phyloP scores from a whole-genome alignment of 2,113 vertebrate species.

The Bombycilla garrulus region DNA sequence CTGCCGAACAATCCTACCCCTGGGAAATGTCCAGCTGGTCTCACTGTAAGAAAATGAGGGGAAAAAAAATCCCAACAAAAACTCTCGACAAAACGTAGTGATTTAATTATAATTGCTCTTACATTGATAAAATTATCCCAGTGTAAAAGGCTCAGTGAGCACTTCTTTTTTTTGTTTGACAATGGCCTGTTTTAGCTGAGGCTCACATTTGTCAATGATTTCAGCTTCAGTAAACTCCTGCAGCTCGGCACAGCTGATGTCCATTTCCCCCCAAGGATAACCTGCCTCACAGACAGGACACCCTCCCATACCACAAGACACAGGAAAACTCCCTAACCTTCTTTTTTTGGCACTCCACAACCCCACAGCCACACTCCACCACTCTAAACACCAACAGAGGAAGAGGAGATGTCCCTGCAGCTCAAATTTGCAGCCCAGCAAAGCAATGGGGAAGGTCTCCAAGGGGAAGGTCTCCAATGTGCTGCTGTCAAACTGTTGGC shows the following conservation, averaged over 20 bases:
- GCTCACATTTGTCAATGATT: not conserved
- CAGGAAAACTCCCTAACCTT: not conserved
- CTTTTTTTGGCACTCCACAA: not conserved
- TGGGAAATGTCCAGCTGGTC: not conserved
- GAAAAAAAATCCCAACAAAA: too few species aligned
- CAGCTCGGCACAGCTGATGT: not conserved
- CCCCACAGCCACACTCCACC: not conserved
- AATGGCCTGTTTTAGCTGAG: accelerated
- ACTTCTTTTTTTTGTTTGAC: not conserved
- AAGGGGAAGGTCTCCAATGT: not conserved
- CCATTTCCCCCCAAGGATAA: not conserved
- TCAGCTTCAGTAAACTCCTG: not conserved
- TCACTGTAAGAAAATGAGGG: not conserved
- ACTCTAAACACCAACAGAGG: not conserved
- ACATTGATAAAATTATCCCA: not conserved
- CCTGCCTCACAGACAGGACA: not conserved
- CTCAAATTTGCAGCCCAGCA: not conserved
- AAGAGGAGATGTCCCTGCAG: not conserved
- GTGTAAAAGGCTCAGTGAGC: not conserved
- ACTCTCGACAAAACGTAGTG: accelerated
- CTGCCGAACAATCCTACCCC: not conserved
- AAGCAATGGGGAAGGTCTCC: not conserved
- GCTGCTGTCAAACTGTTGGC: accelerated
- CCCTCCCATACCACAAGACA: not conserved
- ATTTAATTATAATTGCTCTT: not conserved